Evolutionary conservation across 2,113 vertebrate genomes (phyloP).

Genomic region (Aldabrachelys gigantea): DNA sequence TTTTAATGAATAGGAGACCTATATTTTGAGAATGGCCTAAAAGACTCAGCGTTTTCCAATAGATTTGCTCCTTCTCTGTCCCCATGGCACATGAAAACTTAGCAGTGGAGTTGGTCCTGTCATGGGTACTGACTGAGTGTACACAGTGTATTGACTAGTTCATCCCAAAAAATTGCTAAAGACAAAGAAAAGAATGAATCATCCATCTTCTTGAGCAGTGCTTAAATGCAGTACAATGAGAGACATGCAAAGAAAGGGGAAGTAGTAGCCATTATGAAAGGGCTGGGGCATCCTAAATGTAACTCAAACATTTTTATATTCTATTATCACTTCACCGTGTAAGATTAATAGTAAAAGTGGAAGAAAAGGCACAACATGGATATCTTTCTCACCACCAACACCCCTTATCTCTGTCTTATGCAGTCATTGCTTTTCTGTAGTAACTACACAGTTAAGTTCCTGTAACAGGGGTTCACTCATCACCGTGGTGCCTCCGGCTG

Average conservation of each 20-base stretch:
- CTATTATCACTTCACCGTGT: not conserved
- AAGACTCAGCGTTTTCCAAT: not conserved
- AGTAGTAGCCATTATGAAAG: not conserved
- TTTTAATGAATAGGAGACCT: constrained; percentile 15
- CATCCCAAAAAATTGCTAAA: not conserved
- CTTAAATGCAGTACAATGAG: rapidly evolving
- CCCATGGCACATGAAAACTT: not conserved
- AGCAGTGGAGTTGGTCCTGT: not conserved
- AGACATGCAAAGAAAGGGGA: not conserved
- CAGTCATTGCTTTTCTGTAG: not conserved
- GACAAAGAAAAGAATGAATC: not conserved
- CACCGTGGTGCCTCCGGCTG: too few species aligned
- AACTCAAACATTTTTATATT: not conserved
- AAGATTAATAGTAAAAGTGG: not conserved
- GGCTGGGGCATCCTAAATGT: not conserved
- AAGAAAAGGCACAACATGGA: not conserved
- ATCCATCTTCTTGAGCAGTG: not conserved
- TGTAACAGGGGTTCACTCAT: too few species aligned
- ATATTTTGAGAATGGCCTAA: not conserved
- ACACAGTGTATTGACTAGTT: not conserved
- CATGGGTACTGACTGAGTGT: not conserved
- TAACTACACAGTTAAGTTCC: constrained; percentile 13
- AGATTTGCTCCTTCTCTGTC: not conserved
- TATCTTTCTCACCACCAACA: not conserved
- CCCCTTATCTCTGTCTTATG: not conserved